Evolutionary conservation across 30 jellyfish, hydroid and myxozoan species (phyloP).

Genomic region (Aurelia aurita complex sp. Pacific): DNA sequence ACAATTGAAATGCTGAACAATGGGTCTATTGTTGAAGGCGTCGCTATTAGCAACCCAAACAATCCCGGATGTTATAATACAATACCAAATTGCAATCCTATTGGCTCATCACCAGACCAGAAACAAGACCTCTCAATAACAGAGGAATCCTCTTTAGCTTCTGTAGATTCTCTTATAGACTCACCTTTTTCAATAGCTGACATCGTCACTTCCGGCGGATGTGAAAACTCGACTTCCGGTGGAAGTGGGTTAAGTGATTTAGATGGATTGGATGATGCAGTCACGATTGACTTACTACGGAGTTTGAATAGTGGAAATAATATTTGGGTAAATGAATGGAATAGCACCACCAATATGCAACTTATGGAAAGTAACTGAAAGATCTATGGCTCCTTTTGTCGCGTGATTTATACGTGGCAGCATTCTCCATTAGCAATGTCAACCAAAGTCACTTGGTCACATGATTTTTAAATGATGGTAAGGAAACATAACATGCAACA

Average conservation of each 20-base stretch:
- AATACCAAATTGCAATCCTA: neutral
- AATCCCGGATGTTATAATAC: no score
- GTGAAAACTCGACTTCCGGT: slow-evolving; percentile 43
- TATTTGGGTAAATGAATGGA: slow-evolving; percentile 13
- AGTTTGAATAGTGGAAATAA: slow-evolving; percentile 68
- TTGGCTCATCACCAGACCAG: slow-evolving; percentile 21
- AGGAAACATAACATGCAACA: no score
- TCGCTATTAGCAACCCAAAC: no score
- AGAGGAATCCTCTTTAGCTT: slow-evolving; percentile 22
- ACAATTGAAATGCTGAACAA: neutral
- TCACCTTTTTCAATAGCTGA: slow-evolving; percentile 36
- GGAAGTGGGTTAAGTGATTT: slow-evolving; percentile 54
- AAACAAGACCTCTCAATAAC: slow-evolving; percentile 6
- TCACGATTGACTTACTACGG: slow-evolving; percentile 39
- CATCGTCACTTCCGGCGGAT: slow-evolving; percentile 44
- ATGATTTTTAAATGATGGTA: no score
- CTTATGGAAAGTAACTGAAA: no score
- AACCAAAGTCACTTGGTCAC: no score
- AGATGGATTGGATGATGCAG: slow-evolving; percentile 67
- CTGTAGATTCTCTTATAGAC: slow-evolving; percentile 45
- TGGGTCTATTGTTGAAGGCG: neutral
- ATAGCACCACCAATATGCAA: no score
- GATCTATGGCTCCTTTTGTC: no score
- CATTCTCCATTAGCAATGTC: no score
- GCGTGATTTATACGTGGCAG: no score